phyloP scores from a whole-genome alignment of 2,888 invertebrate genomes.

The Timandra comae region DNA sequence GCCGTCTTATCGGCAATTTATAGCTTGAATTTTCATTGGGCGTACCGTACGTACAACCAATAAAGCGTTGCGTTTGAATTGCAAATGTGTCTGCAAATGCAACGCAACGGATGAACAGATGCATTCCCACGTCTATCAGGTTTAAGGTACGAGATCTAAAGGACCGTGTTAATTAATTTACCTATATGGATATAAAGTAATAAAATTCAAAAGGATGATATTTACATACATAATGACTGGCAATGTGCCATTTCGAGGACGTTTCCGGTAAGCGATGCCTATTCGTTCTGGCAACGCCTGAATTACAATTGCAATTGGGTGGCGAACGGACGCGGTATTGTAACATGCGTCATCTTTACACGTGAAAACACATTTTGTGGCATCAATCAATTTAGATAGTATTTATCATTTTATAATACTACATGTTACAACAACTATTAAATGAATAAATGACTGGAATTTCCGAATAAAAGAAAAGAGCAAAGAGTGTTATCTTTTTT shows the following conservation, averaged over 20 bases:
- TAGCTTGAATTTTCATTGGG: constrained; percentile 43
- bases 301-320: constrained; percentile 55
- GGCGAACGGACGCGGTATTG: constrained; percentile 44
- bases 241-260: constrained; percentile 57
- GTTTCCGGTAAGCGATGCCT: constrained; percentile 59
- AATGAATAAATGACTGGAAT: no score
- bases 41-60: constrained; percentile 34
- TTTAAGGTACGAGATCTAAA: constrained; percentile 17
- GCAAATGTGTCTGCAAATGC: constrained; percentile 42
- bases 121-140: constrained; percentile 52
- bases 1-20: constrained; percentile 37
- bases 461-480: no score
- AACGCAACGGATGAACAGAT: constrained; percentile 34
- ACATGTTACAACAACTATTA: no score
- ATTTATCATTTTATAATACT: no score
- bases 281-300: constrained; percentile 59
- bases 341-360: constrained; percentile 50
- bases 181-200: constrained; percentile 25
- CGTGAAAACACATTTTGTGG: constrained; percentile 23
- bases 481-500: no score
- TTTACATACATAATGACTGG: constrained; percentile 54
- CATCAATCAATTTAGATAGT: constrained; percentile 2
- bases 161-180: constrained; percentile 1
- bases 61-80: constrained; percentile 46
- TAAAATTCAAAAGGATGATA: constrained; percentile 44